Conservation (phyloP, 1,140 invertebrate genomes). For the Kradibia gibbosae region DNA sequence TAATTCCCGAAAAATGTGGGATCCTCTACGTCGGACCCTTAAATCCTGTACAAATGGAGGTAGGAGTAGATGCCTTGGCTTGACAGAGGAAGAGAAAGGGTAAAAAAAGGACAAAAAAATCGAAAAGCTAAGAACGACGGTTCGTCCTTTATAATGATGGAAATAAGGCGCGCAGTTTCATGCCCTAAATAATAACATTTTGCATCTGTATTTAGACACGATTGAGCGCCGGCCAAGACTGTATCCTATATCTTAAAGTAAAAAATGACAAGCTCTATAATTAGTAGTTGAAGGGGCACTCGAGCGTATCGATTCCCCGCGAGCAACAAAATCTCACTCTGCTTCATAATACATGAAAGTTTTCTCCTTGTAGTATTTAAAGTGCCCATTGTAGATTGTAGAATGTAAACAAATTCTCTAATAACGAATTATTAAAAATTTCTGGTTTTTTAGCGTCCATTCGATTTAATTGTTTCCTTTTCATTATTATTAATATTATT, state of each 20-base stretch:
- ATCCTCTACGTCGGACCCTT: too few species aligned
- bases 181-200: background rate
- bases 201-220: background rate
- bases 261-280: slow-evolving; percentile 25
- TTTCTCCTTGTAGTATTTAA: background rate
- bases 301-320: slow-evolving; percentile 19
- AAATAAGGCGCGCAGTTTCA: background rate
- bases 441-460: background rate
- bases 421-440: background rate
- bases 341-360: background rate
- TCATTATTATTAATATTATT: too few species aligned
- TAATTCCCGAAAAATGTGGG: too few species aligned
- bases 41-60: too few species aligned
- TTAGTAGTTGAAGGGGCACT: background rate
- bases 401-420: background rate
- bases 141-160: background rate
- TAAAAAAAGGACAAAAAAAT: too few species aligned
- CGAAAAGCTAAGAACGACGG: background rate
- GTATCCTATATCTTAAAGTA: background rate
- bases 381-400: background rate
- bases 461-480: background rate
- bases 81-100: too few species aligned
- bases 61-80: background rate
- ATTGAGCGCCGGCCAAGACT: background rate
- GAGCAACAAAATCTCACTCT: background rate